These are phyloP conservation scores for Chaetodon trifasciatus DNA, from an alignment of 2,797 vertebrate genomes.

Conservation along the genomic window DNA sequence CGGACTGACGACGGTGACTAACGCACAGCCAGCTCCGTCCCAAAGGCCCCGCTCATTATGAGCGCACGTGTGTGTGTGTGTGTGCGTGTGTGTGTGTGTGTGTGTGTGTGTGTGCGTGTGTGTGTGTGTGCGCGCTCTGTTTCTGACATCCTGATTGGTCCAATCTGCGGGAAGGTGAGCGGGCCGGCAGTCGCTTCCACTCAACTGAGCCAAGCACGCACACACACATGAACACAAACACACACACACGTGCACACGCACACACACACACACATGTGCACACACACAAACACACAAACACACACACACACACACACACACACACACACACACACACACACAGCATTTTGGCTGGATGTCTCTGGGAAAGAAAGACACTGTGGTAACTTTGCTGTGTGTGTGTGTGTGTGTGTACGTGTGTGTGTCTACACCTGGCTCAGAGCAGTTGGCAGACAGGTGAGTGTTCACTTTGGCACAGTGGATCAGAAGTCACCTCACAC, in stretches of 20 bases:
- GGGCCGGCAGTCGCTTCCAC: background rate
- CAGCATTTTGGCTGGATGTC: background rate
- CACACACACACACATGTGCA: too few relatives aligned
- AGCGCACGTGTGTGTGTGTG: background rate
- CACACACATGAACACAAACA: background rate
- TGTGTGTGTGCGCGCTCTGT: background rate
- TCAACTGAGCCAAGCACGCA: conserved; percentile 1
- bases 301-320: too few relatives aligned
- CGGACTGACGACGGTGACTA: conserved; percentile 14
- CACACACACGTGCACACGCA: too few relatives aligned
- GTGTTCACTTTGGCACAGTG: conserved; percentile 31
- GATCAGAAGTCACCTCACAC: conserved; percentile 26
- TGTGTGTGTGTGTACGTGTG: conserved; percentile 9
- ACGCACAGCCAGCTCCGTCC: conserved; percentile 9
- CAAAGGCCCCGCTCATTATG: background rate
- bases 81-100: background rate
- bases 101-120: background rate
- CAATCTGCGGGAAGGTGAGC: conserved; percentile 17
- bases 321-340: too few relatives aligned
- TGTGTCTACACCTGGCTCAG: conserved; percentile 23
- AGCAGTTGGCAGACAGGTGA: conserved; percentile 30
- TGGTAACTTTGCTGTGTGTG: background rate
- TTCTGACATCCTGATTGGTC: conserved; percentile 9
- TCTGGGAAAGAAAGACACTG: background rate
- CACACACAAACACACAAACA: too few relatives aligned